Percentiles rank a stretch among this genome's conserved stretches.
Conservation (phyloP, 2,113 vertebrate species). For the Phylloscopus trochiloides region DNA sequence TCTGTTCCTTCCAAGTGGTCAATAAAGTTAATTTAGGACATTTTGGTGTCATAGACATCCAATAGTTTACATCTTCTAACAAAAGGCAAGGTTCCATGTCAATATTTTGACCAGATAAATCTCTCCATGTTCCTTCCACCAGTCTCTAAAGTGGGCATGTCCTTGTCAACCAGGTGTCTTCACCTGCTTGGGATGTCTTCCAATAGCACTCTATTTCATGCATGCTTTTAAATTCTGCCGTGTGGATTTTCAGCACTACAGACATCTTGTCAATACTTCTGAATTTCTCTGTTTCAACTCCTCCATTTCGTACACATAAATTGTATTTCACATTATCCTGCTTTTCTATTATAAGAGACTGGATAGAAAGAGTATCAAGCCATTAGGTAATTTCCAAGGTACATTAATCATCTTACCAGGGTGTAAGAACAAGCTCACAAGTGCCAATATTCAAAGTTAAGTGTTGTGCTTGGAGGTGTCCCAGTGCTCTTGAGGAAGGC, state of each 20-base stretch:
- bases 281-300: neutral
- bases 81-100: neutral
- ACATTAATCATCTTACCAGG: neutral
- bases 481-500: neutral
- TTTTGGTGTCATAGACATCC: neutral
- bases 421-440: neutral
- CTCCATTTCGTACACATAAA: neutral
- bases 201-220: neutral
- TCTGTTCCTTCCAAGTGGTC: neutral
- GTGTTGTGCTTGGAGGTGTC: neutral
- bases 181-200: neutral
- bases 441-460: neutral
- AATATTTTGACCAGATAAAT: neutral
- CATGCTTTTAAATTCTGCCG: neutral
- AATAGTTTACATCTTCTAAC: neutral
- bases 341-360: neutral
- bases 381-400: slow-evolving; percentile 20
- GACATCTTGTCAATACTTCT: neutral
- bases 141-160: neutral
- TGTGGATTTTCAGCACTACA: neutral
- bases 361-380: neutral
- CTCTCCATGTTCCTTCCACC: neutral
- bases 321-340: neutral
- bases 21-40: neutral
- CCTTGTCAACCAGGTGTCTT: neutral